Base-by-base conservation (phyloP, 2,797 vertebrate species). In the Phataginus tetradactyla region DNA sequence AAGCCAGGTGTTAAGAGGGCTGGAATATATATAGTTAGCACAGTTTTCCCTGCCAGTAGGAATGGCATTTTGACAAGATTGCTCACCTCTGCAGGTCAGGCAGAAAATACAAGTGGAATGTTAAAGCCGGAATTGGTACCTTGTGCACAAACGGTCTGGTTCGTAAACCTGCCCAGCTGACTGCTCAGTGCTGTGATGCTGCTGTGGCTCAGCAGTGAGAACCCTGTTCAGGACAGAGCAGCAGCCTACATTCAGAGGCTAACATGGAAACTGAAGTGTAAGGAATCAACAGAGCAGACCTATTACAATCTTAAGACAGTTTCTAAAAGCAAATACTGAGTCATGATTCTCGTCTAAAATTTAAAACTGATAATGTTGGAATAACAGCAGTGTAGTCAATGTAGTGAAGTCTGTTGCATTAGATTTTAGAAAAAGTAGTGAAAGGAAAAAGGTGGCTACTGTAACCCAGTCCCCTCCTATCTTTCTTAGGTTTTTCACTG, bases 401-500 rank as follows among this genome's bases (percentile, higher is more conserved):
- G 12, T 45, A 37, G 32, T 88, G 42, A 63, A 27, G 18, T 55
- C 15, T 32, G 18, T 90, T 77, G 45, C 1, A 4, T 59, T 57
- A 45, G 37, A 37, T 59, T 77, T 29, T 39, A 39, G 49, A 69
- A 69, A 45, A 78, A 34, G 37, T 12, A 13, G 66, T 57, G n/a
- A 90, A 39, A 13, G 51, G 91, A 87, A 27, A 45, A 27, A 91
- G 39, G 51, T 34, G 79, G 79, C 7, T 68, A 59, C 72, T 74
- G 5, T 20, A 39, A 55, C 61, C 77, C 68, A 75, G 63, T 87
- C 42, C 15, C 39, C 20, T 7, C 11, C 37, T 15, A 7, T 66
- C 92, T 88, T 69, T 23, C 53, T 92, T 55, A 81, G 69, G 32
- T 86, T 94, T 18, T 83, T 91, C 55, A 23, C 29, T 86, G 59